These are phyloP conservation scores for Balaeniceps rex DNA, from an alignment of 2,113 vertebrate species.

Conservation along the genomic window DNA sequence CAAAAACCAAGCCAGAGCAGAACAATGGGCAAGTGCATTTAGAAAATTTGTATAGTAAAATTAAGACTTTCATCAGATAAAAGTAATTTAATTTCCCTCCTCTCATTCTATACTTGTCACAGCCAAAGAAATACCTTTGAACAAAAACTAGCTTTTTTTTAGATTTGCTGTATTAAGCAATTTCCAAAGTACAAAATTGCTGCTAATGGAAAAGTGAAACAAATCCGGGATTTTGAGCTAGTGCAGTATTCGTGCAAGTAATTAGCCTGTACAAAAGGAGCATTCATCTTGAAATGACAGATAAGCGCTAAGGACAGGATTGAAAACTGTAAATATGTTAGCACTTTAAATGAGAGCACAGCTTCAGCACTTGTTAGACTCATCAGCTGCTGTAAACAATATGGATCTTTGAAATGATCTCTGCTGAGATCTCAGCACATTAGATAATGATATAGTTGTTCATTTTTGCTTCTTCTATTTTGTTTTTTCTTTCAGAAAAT, in stretches of 20 bases:
- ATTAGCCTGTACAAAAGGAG: constrained; percentile 64
- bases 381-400: constrained; percentile 61
- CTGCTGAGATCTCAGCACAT: constrained; percentile 40
- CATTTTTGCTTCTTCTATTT: constrained; percentile 17
- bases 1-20: not conserved
- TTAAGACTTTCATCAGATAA: constrained; percentile 30
- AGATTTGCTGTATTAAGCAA: constrained; percentile 44
- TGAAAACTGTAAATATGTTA: constrained; percentile 49
- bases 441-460: constrained; percentile 54
- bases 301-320: constrained; percentile 20
- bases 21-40: not conserved
- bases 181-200: constrained; percentile 56
- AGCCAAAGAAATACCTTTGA: constrained; percentile 55
- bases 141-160: constrained; percentile 6
- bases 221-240: constrained; percentile 64
- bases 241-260: constrained; percentile 59
- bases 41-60: not conserved
- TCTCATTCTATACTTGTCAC: not conserved
- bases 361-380: constrained; percentile 59
- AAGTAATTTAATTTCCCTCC: constrained; percentile 33
- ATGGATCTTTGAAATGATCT: constrained; percentile 63
- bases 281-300: constrained; percentile 50
- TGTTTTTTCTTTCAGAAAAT: not conserved
- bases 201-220: constrained; percentile 52
- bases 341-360: not conserved